Evolutionary conservation across 2,888 invertebrate species (phyloP), one percentile per base, ranked within the genome.

Genomic region (Lasioglossum leucozonium): DNA sequence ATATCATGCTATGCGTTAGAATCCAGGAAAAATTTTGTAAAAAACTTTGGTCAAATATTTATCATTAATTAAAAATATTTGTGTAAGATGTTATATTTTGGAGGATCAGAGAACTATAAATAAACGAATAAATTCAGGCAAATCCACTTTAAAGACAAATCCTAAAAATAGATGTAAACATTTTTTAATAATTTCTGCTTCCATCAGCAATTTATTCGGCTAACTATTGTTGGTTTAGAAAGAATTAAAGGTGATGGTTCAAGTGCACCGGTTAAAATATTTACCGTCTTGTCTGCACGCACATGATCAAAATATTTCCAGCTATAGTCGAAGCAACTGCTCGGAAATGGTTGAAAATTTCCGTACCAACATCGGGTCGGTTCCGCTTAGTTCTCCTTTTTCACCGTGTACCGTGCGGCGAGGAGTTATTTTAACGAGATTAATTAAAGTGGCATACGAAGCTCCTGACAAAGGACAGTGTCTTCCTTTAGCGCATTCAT

Each of bases 391-490:
- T 51, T 69, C 47, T 42, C 47, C 16, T 51, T 42, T 67, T 40
- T n/a, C 69, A 5, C 26, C 58, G 42, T 26, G 71, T 72, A 26
- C 62, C 69, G 47, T 73, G 62, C 51, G 34, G 18, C 34, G 13
- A 30, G 71, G 73, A 77, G 74, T 83, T 77, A 77, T 84, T 82
- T 83, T 74, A 83, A 84, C 77, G 62, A 42, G 77, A 83, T 84
- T 84, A 84, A 84, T 84, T 84, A 84, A 84, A 83, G 77, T 71
- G 69, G 62, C 62, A 47, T 83, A 84, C 62, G 71, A 51, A 74
- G 69, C 69, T 26, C 51, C 40, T 62, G 74, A 62, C 77, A 84
- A 84, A 84, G 84, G 44, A 77, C 73, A 67, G 40, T 77, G 73
- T 69, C 84, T 77, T 47, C 77, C 58, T 51, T 55, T 74, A 74